A percentile compares a stretch with the other conserved stretches of the same genome.
Conservation (phyloP, 2,888 invertebrate genomes). For the Mechanitis messenoides region DNA sequence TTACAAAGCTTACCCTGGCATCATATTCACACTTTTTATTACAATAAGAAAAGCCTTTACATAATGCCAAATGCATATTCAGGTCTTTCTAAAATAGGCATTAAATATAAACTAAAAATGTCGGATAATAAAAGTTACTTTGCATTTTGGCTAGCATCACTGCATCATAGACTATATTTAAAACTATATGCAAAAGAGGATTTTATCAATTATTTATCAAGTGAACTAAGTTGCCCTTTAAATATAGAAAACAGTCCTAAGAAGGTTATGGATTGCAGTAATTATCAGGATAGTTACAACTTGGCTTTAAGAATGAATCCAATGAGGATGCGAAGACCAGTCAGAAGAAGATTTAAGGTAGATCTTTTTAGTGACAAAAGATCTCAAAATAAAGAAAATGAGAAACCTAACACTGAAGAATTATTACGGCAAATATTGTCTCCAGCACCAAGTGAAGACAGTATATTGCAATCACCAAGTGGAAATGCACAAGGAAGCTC, state of each 20-base stretch:
- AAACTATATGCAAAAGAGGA: slow-evolving; percentile 83
- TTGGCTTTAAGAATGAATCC: slow-evolving; percentile 66
- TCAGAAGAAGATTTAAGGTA: slow-evolving; percentile 73
- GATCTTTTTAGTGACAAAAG: slow-evolving; percentile 71
- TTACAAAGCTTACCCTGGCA: slow-evolving; percentile 79
- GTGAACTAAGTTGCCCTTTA: slow-evolving; percentile 76
- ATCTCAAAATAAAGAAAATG: slow-evolving; percentile 82
- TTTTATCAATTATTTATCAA: slow-evolving; percentile 79
- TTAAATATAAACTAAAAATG: slow-evolving; percentile 85
- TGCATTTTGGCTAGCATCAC: slow-evolving; percentile 85
- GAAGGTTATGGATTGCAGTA: slow-evolving; percentile 55
- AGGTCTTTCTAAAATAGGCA: slow-evolving; percentile 74
- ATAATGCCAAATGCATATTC: slow-evolving; percentile 76
- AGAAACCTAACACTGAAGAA: slow-evolving; percentile 75
- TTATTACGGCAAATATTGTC: slow-evolving; percentile 57
- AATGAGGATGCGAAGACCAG: slow-evolving; percentile 55
- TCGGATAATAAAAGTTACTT: slow-evolving; percentile 85
- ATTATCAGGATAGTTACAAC: slow-evolving; percentile 72
- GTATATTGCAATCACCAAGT: slow-evolving; percentile 38
- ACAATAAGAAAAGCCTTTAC: slow-evolving; percentile 83
- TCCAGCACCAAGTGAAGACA: slow-evolving; percentile 53
- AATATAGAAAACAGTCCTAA: slow-evolving; percentile 51
- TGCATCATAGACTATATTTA: slow-evolving; percentile 86
- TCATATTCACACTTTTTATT: slow-evolving; percentile 85
- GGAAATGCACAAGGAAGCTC: slow-evolving; percentile 51